A percentile compares a stretch with the other conserved stretches of the same genome.
Conservation (phyloP, 2,888 invertebrate species). For the Epiblema foenella region DNA sequence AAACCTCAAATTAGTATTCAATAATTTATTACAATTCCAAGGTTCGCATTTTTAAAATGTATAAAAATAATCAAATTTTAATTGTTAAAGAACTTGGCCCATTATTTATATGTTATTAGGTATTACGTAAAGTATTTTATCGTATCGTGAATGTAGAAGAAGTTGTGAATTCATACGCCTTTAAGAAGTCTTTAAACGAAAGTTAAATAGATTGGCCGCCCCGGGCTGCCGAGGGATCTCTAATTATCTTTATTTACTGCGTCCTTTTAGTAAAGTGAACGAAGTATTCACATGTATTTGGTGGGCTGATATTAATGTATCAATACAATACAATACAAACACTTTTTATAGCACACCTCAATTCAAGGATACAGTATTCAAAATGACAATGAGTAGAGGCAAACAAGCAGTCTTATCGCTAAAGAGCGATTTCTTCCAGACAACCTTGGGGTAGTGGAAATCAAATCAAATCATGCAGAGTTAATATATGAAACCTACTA, state of each 20-base stretch:
- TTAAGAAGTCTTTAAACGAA: neutral
- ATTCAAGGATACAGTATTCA: no score
- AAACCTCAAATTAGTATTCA: constrained; percentile 20
- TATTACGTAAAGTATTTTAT: neutral
- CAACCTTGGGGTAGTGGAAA: no score
- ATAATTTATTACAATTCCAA: neutral
- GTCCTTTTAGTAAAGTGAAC: neutral
- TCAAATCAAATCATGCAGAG: no score
- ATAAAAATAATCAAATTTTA: no score
- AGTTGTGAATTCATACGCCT: neutral
- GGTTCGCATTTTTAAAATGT: neutral
- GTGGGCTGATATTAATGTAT: no score
- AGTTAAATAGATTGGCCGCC: neutral
- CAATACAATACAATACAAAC: no score
- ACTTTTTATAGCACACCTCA: no score
- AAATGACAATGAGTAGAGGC: no score
- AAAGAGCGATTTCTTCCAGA: no score
- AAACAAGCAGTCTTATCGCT: no score
- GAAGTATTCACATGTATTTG: neutral
- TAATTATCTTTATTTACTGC: neutral
- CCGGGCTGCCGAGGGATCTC: neutral
- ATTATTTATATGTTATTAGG: neutral
- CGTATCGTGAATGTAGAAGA: neutral
- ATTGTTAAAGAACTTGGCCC: constrained; percentile 2
- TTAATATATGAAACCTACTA: no score